These are phyloP conservation scores for Leuciscus waleckii DNA, from an alignment of 2,797 vertebrate species.

Conservation along the genomic window DNA sequence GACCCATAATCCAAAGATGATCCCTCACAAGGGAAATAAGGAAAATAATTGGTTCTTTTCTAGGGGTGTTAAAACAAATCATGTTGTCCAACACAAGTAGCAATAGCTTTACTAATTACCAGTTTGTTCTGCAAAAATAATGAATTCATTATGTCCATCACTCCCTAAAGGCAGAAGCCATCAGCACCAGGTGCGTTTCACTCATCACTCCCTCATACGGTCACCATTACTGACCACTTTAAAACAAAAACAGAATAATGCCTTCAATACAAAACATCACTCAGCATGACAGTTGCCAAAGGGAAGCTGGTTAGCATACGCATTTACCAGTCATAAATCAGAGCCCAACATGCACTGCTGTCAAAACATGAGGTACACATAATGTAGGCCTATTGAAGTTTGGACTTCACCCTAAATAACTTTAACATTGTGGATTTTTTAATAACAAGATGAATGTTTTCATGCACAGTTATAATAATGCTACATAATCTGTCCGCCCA, in stretches of 20 bases:
- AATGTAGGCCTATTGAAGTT: background rate
- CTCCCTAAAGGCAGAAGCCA: background rate
- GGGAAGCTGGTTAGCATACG: conserved; percentile 4
- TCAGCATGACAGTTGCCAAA: conserved; percentile 4
- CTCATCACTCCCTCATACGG: background rate
- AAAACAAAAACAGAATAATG: background rate
- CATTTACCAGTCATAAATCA: background rate
- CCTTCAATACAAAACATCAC: background rate
- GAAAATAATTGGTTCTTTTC: background rate
- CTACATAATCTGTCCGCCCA: background rate
- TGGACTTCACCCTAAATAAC: background rate
- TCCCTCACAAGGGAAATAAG: background rate
- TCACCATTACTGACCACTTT: conserved; percentile 4
- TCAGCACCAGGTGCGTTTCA: background rate
- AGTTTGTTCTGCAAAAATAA: conserved; percentile 8
- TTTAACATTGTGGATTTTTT: background rate
- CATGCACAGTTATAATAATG: background rate
- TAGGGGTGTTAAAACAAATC: conserved; percentile 11
- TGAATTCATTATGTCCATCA: background rate
- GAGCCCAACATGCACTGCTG: conserved; percentile 1
- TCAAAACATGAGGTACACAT: background rate
- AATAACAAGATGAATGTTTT: background rate
- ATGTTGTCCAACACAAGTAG: background rate
- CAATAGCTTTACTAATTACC: conserved; percentile 1
- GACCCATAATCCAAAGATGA: background rate